Conservation (phyloP, 2,888 invertebrate genomes). For the Lottia gigantea region DNA sequence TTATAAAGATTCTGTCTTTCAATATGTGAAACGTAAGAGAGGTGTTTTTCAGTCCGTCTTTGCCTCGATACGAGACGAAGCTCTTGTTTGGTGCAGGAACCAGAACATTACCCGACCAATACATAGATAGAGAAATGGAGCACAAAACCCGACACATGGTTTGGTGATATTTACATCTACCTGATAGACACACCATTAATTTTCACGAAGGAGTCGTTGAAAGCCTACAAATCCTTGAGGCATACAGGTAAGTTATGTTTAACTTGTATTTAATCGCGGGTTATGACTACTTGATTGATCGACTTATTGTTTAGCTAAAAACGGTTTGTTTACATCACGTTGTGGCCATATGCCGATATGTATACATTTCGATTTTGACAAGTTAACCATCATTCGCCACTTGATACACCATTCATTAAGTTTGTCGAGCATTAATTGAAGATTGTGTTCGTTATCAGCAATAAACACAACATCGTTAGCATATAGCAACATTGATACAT, state of each 20-base stretch:
- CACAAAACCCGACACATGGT: background rate
- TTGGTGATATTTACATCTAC: conserved; percentile 15
- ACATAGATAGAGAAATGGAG: conserved; percentile 15
- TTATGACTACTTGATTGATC: too few relatives aligned
- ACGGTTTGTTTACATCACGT: too few relatives aligned
- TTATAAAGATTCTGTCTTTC: too few relatives aligned
- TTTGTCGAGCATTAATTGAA: background rate
- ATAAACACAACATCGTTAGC: background rate
- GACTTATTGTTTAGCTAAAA: too few relatives aligned
- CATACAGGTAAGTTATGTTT: conserved; percentile 20
- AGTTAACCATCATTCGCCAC: background rate
- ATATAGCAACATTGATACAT: background rate
- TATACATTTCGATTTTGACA: background rate
- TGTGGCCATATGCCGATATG: too few relatives aligned
- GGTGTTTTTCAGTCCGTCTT: too few relatives aligned
- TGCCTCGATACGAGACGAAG: background rate
- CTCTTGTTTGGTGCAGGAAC: background rate
- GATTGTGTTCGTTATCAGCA: background rate
- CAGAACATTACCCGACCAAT: conserved; percentile 10
- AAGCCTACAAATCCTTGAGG: conserved; percentile 26
- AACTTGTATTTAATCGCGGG: too few relatives aligned
- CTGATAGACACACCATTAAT: conserved; percentile 14
- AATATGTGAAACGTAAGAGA: too few relatives aligned
- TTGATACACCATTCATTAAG: background rate
- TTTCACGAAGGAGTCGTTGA: conserved; percentile 17